Evolutionary conservation across 2,888 invertebrate species (phyloP).

Genomic region (Perdita meconis): DNA sequence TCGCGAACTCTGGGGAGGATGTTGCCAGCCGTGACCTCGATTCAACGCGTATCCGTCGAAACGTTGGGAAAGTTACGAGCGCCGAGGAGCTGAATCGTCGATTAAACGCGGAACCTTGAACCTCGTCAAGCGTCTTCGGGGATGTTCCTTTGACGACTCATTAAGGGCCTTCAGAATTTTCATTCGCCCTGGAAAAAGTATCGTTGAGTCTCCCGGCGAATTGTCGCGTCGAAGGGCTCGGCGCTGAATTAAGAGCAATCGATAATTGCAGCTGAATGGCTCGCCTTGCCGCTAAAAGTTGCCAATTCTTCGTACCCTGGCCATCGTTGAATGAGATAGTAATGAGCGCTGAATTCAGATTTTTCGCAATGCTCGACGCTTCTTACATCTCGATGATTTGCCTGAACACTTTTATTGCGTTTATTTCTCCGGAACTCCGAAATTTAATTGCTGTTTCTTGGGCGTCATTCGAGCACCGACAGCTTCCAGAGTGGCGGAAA

Average conservation of each 20-base stretch:
- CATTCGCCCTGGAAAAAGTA: neutral
- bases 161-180: neutral
- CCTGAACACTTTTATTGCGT: neutral
- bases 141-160: neutral
- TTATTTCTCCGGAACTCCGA: neutral
- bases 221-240: neutral
- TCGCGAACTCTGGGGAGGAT: neutral
- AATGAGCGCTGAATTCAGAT: neutral
- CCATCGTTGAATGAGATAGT: conserved; percentile 20
- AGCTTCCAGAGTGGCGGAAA: conserved; percentile 9
- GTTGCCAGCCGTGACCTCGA: neutral
- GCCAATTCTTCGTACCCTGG: conserved; percentile 28
- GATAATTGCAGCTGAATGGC: neutral
- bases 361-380: neutral
- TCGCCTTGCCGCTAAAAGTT: neutral
- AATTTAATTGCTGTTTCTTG: neutral
- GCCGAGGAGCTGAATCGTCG: neutral
- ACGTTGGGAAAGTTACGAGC: neutral
- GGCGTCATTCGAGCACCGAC: neutral
- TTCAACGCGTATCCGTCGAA: neutral
- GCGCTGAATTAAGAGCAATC: neutral
- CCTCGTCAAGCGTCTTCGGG: conserved; percentile 7
- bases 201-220: neutral
- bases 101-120: neutral
- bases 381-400: neutral